phyloP scores from a whole-genome alignment of 1,140 invertebrate species.

The Sminthurides bifidus region DNA sequence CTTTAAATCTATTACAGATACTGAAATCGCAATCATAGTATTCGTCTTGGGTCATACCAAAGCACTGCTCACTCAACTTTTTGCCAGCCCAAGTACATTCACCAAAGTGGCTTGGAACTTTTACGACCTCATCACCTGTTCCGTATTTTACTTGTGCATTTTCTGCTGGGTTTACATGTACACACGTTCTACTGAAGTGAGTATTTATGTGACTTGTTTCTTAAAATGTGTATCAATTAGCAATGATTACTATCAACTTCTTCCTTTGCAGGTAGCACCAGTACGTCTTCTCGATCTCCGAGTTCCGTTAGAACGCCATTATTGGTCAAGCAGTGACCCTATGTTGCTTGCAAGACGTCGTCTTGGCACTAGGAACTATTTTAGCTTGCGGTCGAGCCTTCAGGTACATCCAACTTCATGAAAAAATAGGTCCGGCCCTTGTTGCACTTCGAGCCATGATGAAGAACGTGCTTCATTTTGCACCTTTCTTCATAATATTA shows the following conservation, averaged over 20 bases:
- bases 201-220: not conserved
- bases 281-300: too few relatives aligned
- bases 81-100: not conserved
- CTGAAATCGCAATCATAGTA: not conserved
- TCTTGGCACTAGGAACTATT: constrained; percentile 58
- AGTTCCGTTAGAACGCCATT: constrained; percentile 42
- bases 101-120: not conserved
- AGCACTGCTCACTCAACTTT: not conserved
- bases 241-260: too few relatives aligned
- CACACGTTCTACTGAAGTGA: not conserved
- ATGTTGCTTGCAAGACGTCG: constrained; percentile 56
- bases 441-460: constrained; percentile 20
- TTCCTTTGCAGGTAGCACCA: too few relatives aligned
- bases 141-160: not conserved
- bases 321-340: constrained; percentile 57
- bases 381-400: constrained; percentile 51
- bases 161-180: not conserved
- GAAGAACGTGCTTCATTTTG: not conserved
- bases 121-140: not conserved
- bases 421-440: constrained; percentile 48
- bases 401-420: constrained; percentile 45
- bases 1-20: not conserved
- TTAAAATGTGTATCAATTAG: too few relatives aligned
- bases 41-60: not conserved
- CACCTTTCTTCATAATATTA: not conserved